These are phyloP conservation scores for Eupithecia pulchellata DNA, from an alignment of 2,888 invertebrate genomes.

Conservation along the genomic window DNA sequence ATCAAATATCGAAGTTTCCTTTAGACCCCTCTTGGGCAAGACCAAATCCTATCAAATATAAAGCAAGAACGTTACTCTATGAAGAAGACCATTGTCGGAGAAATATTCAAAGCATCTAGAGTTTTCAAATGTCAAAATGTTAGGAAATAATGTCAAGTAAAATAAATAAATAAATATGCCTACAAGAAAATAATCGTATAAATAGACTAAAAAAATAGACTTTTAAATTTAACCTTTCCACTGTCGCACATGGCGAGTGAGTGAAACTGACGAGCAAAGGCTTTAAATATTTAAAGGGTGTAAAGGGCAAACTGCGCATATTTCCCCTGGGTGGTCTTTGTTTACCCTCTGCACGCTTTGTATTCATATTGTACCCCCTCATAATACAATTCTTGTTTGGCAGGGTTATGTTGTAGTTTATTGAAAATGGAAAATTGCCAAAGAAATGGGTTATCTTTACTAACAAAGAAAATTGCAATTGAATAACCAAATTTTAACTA, in stretches of 20 bases:
- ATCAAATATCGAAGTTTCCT: no score
- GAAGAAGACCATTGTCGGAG: no score
- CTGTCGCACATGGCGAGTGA: conserved; percentile 46
- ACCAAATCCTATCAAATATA: neutral
- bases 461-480: no score
- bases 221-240: conserved; percentile 4
- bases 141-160: no score
- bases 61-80: neutral
- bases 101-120: neutral
- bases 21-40: no score
- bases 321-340: conserved; percentile 72
- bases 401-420: neutral
- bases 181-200: neutral
- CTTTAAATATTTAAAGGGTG: conserved; percentile 83
- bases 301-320: conserved; percentile 80
- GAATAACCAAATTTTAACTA: no score
- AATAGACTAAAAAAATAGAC: neutral
- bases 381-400: conserved; percentile 10
- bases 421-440: conserved; percentile 3
- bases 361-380: conserved; percentile 40
- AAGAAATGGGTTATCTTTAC: no score
- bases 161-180: neutral
- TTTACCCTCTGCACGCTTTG: conserved; percentile 55
- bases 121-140: neutral
- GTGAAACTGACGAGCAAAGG: conserved; percentile 60